Evolutionary conservation across 2,113 vertebrate species (phyloP), one percentile per base, ranked within the genome.

Genomic region (Ochotona curzoniae): DNA sequence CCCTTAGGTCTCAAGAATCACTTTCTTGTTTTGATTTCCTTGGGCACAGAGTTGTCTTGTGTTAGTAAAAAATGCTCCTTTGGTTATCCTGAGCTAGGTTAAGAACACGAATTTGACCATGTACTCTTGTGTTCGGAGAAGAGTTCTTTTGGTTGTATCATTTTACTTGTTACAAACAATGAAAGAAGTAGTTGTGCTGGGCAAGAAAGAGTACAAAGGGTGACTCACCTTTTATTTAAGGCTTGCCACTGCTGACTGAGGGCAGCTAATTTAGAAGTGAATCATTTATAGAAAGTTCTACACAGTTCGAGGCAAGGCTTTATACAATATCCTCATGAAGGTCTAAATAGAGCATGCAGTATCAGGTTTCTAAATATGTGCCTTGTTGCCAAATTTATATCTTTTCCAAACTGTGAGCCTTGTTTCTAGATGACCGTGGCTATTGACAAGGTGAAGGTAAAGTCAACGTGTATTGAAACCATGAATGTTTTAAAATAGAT

Each of bases 301-400:
- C 92, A 96, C 95, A 89, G 96, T 98, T 98, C 82, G 32, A 97
- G 97, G 97, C 96, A 98, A 95, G 96, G 93, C 96, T 87, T 97
- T 97, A 97, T 96, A 87, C 95, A 94, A 93, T 97, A 96, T 93
- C 96, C 97, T 95, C 96, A 95, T 93, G 98, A 94, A 97, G 94
- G 81, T 97, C 98, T 98, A 98, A 98, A 98, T 98, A 96, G 94
- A 98, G 97, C 95, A 74, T 97, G 84, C 71, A 85, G 95, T 97
- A 96, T 98, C 97, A 1, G 73, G 96, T 98, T 98, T 97, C 97
- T 95, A 96, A 89, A 96, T 98, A 97, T 98, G 98, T 97, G 76
- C 76, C 88, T 87, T 91, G 84, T 90, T 98, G 98, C 98, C 98
- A 98, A 94, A 95, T 97, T 81, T 97, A 17, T 96, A 90, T 97